These are phyloP conservation scores for Drosophila lini DNA, from an alignment of 1,140 invertebrate species.

Conservation along the genomic window DNA sequence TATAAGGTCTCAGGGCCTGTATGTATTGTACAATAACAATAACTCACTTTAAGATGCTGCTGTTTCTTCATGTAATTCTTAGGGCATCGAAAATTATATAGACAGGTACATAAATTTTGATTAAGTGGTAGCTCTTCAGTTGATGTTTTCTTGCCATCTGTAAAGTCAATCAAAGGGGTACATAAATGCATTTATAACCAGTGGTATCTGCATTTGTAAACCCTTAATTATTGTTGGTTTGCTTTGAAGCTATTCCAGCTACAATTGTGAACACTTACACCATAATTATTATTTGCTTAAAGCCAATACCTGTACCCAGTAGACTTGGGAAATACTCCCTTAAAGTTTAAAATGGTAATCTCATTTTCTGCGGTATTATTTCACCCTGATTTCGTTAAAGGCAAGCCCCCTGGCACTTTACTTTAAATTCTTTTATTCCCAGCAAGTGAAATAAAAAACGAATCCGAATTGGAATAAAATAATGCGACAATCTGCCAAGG, in stretches of 20 bases:
- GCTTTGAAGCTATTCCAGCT: constrained; percentile 10
- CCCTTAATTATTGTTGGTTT: constrained; percentile 17
- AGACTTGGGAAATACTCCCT: not conserved
- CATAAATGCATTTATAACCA: constrained; percentile 1
- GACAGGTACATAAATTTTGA: not conserved
- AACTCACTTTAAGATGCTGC: not conserved
- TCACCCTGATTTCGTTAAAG: constrained; percentile 14
- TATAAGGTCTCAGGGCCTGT: too few species aligned
- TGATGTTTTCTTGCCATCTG: constrained; percentile 1
- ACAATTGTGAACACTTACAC: constrained; percentile 10
- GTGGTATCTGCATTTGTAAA: not conserved
- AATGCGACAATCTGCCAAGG: constrained; percentile 43
- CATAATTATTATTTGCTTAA: constrained; percentile 12
- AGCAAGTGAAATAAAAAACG: constrained; percentile 43
- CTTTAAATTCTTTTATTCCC: constrained; percentile 52
- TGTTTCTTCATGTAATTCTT: not conserved
- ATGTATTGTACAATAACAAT: too few species aligned
- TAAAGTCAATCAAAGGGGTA: constrained; percentile 9
- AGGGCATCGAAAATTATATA: constrained; percentile 4
- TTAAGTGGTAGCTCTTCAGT: not conserved
- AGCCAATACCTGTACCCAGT: not conserved
- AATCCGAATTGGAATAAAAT: constrained; percentile 56
- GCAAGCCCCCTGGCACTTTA: constrained; percentile 2
- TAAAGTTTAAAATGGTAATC: constrained; percentile 4
- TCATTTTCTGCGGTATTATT: constrained; percentile 6